Base-by-base conservation (phyloP, 2,797 vertebrate species). In the Tapera naevia region DNA sequence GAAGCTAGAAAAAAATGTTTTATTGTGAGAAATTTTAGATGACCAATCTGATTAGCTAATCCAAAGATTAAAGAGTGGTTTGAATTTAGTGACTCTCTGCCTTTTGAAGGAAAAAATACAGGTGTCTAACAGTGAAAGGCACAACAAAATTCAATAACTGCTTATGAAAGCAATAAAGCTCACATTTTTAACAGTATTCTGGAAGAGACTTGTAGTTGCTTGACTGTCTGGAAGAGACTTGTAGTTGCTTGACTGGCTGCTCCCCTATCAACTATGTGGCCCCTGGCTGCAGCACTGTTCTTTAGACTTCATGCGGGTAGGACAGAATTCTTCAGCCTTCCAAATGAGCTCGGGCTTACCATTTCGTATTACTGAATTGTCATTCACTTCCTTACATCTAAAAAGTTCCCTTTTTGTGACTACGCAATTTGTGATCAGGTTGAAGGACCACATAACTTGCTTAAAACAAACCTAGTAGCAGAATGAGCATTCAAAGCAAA, bases 181-280 rank as follows among this genome's bases (percentile, higher is more conserved):
- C 39, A 39, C 41, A 9, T 39, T 79, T 80, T 41, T 46, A 64
- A 58, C 8, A 66, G n/a, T n/a, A n/a, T n/a, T n/a, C 80, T 51
- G 37, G 37, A 72, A n/a, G n/a, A 43, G n/a, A 64, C 8, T 43
- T 0, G 0, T 6, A 69, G 39, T 0, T 66, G 46, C 27, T 15
- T 21, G 27, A 70, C 32, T 62, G 35, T n/a, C 80, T 51, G 37
- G 37, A 72, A n/a, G n/a, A 43, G n/a, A 64, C 8, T 43, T 0
- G 0, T 6, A 69, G 39, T 0, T 66, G 46, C 27, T 15, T 21
- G 27, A 70, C 32, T 62, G 35, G 17, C 48, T 86, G 54, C 64
- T 71, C 7, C 1, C 18, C 45, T 66, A 18, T 30, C 28, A 28
- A 33, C 23, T n/a, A 3, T 1, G 1, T 17, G 18, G n/a, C 72